Base-by-base conservation (phyloP, 2,888 invertebrate species). In the Plebejus anna region DNA sequence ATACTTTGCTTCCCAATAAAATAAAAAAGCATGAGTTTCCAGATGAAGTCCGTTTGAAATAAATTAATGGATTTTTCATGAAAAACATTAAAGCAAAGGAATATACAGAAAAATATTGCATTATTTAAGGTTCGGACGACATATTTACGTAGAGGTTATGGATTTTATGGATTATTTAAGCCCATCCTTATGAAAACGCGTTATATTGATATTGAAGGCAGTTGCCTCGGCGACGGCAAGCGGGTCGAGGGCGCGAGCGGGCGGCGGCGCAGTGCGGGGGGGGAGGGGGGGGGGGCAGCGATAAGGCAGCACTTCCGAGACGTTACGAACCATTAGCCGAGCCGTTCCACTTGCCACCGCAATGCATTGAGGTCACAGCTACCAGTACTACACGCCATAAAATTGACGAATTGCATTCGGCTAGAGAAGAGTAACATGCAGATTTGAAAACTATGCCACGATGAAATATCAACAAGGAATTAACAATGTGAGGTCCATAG, bases 251-350 rank as follows among this genome's bases (percentile, higher is more conserved):
- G 82, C 81, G 79, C 73, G 77, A 81, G 79, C 76, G 78, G 76
- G 77, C 75, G 78, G 77, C 77, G 78, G 77, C 70, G 77, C 70
- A 76, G 55, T 77, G 78, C 76, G 79, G 79, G 79, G 78, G 79
- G 77, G 73, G 22, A 77, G 79, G 77, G 73, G 77, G 78, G 78
- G 72, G 76, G 78, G 77, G 55, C 22, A 77, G 77, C 85, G 89
- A 90, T 89, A 90, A 88, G 84, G 84, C 83, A 80, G 84, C 83
- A 87, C 89, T 90, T 90, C 89, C 89, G 89, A 87, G 86, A 85
- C 88, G 91, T 91, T 90, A 88, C 90, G 86, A 87, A 83, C 89
- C 90, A 91, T 90, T 91, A 90, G 89, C 87, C 87, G 82, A 28
- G 42, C 13, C 28, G 72, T 47, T n/a, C n/a, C 59, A 51, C 75